These are phyloP conservation scores for Maconellicoccus hirsutus DNA, from an alignment of 1,140 invertebrate species.

Conservation along the genomic window DNA sequence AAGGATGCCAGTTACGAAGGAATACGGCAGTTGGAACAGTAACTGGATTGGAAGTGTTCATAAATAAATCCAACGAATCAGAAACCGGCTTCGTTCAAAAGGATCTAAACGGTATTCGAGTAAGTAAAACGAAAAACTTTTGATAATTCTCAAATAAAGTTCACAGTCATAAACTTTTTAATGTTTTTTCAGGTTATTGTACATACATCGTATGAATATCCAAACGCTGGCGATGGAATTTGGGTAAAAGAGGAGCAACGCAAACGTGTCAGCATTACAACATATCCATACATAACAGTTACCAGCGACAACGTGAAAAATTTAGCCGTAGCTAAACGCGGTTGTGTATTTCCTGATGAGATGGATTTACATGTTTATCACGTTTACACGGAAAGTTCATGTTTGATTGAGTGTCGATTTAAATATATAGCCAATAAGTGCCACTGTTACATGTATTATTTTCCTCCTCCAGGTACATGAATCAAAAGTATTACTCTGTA, in stretches of 20 bases:
- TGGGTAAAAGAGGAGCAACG: slow-evolving; percentile 23
- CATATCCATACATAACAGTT: slow-evolving; percentile 27
- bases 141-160: too few species aligned
- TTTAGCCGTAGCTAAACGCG: slow-evolving; percentile 18
- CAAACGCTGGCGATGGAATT: slow-evolving; percentile 28
- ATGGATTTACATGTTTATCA: slow-evolving; percentile 28
- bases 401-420: slow-evolving; percentile 29
- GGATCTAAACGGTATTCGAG: slow-evolving; percentile 26
- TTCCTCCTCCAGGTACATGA: slow-evolving; percentile 18
- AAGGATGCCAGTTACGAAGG: slow-evolving; percentile 28
- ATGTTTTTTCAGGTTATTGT: slow-evolving; percentile 27
- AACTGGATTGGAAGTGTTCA: slow-evolving; percentile 32
- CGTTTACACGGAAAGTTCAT: slow-evolving; percentile 29
- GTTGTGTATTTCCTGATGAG: slow-evolving; percentile 30
- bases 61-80: slow-evolving; percentile 27
- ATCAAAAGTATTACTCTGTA: too few species aligned
- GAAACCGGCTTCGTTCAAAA: slow-evolving; percentile 27
- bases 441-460: slow-evolving; percentile 28
- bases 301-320: slow-evolving; percentile 26
- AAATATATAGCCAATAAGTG: slow-evolving; percentile 25
- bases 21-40: slow-evolving; percentile 29
- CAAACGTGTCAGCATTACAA: slow-evolving; percentile 24
- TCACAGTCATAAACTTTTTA: too few species aligned
- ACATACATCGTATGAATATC: slow-evolving; percentile 28
- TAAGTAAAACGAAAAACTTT: slow-evolving; percentile 13